Base-by-base conservation (phyloP, 1,140 invertebrate genomes). In the Coenobita brevimanus region DNA sequence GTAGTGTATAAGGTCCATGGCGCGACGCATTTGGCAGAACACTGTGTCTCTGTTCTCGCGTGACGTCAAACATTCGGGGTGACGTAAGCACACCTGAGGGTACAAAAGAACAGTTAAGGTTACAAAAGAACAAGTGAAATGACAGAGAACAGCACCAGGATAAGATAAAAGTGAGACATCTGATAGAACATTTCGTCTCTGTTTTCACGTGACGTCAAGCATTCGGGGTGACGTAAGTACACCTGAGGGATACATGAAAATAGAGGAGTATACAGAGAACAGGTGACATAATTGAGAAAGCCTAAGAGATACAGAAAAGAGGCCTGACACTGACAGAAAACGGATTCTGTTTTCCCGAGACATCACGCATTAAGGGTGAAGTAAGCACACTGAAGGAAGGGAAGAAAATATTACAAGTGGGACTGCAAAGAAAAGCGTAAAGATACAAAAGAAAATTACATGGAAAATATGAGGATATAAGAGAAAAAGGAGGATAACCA, bases 1-100 rank as follows among this genome's bases (percentile, higher is more conserved):
- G 92, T 97, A 98, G 93, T 99, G 98, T 91, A 99, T 98, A 57
- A 99, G 94, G 93, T 99, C 98, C 95, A 99, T 97, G 24, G 98
- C 98, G 89, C 98, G 94, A 88, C 98, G 94, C 96, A 99, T 99
- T 93, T 99, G 97, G 92, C 97, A 98, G 93, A 98, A 98, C 6
- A 99, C 98, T 0, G 98, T 99, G 92, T 99, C 98, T 10, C 98
- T 94, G 93, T 99, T 99, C 92, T 99, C 97, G 86, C 97, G 95
- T 0, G 98, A 97, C 43, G 97, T 96, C 76, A 96, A 94, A 93
- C 97, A 97, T 89, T 99, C 98, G 0, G 98, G 98, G 93, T 99
- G 98, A 90, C 98, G 94, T 71, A 99, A 93, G 92, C 97, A 98
- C 13, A 97, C 89, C 89, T 90, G 82, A 21, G 30, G 60, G 21